Evolutionary conservation across 2,113 vertebrate species (phyloP).

Genomic region (Poeciliopsis turrubarensis): DNA sequence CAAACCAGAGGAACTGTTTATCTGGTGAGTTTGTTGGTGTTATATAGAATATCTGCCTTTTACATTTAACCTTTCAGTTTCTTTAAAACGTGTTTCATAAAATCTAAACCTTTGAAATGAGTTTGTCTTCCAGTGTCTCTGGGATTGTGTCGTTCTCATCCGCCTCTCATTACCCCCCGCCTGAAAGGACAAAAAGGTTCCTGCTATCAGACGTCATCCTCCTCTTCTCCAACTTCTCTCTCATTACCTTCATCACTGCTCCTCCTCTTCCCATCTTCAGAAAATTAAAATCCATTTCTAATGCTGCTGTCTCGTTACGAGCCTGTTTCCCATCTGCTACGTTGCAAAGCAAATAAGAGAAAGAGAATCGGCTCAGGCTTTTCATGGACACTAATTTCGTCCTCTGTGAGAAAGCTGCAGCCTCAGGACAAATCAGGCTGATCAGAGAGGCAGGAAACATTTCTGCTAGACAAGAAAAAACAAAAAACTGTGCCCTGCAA

Average conservation of each 20-base stretch:
- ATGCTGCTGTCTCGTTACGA: slow-evolving; percentile 40
- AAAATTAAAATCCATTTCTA: slow-evolving; percentile 66
- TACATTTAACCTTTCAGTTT: background rate
- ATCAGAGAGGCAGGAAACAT: slow-evolving; percentile 5
- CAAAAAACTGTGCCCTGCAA: background rate
- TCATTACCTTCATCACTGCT: slow-evolving; percentile 50
- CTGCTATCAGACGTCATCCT: slow-evolving; percentile 23
- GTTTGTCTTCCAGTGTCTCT: background rate
- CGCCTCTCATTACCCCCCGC: slow-evolving; percentile 28
- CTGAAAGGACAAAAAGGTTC: slow-evolving; percentile 15
- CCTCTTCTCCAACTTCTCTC: slow-evolving; percentile 24
- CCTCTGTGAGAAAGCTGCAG: slow-evolving; percentile 22
- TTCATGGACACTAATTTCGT: slow-evolving; percentile 51
- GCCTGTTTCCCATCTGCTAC: slow-evolving; percentile 32
- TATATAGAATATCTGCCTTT: background rate
- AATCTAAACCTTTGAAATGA: background rate
- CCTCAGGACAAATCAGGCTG: slow-evolving; percentile 3
- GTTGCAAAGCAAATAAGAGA: slow-evolving; percentile 29
- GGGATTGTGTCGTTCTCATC: slow-evolving; percentile 14
- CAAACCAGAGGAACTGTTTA: background rate
- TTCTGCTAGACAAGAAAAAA: slow-evolving; percentile 8
- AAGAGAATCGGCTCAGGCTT: slow-evolving; percentile 31
- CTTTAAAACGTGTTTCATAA: background rate
- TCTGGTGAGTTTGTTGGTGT: background rate
- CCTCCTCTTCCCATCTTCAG: slow-evolving; percentile 36